phyloP scores from a whole-genome alignment of 2,888 invertebrate genomes.

The Lepidochitona cinerea region DNA sequence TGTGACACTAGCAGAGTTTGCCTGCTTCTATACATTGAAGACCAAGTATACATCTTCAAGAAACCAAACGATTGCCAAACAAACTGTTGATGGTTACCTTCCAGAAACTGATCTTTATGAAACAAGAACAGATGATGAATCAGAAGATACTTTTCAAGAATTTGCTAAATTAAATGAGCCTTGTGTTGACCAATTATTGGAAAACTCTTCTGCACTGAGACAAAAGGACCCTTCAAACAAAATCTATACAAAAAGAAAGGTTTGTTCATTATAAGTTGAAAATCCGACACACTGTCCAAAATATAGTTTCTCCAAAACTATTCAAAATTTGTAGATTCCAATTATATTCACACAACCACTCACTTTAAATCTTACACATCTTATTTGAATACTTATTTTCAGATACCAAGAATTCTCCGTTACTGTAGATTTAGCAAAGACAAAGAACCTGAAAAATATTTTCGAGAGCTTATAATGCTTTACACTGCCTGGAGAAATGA shows the following conservation, averaged over 20 bases:
- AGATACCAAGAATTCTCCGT: slow-evolving; percentile 4
- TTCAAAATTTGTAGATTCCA: not conserved
- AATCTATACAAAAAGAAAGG: not conserved
- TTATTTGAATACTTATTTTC: not conserved
- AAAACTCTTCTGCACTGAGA: not conserved
- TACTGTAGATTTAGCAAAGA: not conserved
- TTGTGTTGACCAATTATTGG: not conserved
- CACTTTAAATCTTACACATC: not conserved
- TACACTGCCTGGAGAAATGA: slow-evolving; percentile 5
- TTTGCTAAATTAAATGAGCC: not conserved
- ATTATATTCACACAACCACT: not conserved
- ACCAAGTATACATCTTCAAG: not conserved
- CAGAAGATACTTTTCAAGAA: not conserved
- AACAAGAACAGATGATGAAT: not conserved
- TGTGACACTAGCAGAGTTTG: slow-evolving; percentile 33
- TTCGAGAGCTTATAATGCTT: slow-evolving; percentile 1
- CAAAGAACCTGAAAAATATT: slow-evolving; percentile 1
- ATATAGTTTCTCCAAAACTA: too few species aligned
- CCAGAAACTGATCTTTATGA: slow-evolving; percentile 11
- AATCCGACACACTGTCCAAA: too few species aligned
- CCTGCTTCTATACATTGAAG: slow-evolving; percentile 18
- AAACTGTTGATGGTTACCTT: slow-evolving; percentile 9
- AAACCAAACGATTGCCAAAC: not conserved
- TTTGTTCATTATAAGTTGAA: not conserved
- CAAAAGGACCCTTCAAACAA: not conserved